phyloP scores from a whole-genome alignment of 2,113 vertebrate genomes.

The Ammospiza nelsoni region DNA sequence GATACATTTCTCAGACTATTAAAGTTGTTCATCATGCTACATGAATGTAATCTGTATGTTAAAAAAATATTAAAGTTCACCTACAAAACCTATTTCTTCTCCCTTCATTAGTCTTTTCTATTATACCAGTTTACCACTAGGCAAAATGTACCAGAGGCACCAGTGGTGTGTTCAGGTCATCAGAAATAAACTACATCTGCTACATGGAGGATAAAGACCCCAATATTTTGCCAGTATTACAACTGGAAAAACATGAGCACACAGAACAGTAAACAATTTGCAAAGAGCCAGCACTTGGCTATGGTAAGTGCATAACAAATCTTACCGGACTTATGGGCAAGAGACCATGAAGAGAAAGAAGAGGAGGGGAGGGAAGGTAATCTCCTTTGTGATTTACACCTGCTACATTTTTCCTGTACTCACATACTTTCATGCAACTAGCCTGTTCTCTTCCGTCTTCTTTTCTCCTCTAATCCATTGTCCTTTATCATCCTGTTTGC shows the following conservation, averaged over 20 bases:
- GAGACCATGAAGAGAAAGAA: neutral
- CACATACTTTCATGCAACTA: neutral
- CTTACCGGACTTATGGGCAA: neutral
- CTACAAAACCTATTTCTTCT: neutral
- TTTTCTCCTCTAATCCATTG: neutral
- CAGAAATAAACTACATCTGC: neutral
- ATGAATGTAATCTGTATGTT: slow-evolving; percentile 30
- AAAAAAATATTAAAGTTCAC: slow-evolving; percentile 62
- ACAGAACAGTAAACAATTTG: neutral
- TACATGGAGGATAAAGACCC: neutral
- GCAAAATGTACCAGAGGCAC: neutral
- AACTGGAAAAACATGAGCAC: neutral
- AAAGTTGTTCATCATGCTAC: neutral
- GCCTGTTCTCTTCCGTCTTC: neutral
- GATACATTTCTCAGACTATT: neutral
- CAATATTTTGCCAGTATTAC: neutral
- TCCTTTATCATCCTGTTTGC: neutral
- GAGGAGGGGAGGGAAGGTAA: neutral
- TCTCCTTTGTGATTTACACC: neutral
- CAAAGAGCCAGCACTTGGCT: neutral
- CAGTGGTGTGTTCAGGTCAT: neutral
- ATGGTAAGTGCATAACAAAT: neutral
- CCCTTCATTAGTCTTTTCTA: neutral
- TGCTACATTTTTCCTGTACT: neutral
- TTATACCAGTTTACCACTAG: neutral